These are phyloP conservation scores for Labeo calbasu DNA, from an alignment of 2,797 vertebrate species.

Conservation along the genomic window DNA sequence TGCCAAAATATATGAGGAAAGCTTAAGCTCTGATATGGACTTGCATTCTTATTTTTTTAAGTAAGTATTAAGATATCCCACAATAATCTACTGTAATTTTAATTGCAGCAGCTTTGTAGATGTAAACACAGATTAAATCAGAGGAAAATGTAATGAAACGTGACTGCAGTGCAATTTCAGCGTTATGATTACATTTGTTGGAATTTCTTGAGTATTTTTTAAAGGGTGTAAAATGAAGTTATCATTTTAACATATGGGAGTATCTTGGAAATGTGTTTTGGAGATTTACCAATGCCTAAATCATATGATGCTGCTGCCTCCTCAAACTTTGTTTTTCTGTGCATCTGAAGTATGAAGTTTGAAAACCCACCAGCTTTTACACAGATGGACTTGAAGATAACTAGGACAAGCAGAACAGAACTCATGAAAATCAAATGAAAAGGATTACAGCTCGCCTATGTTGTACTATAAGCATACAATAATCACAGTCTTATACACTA, in stretches of 20 bases:
- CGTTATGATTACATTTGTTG: background rate
- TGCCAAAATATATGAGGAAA: background rate
- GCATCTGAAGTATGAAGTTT: background rate
- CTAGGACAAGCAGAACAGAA: slow-evolving; percentile 27
- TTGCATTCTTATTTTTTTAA: slow-evolving; percentile 3
- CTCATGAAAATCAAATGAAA: slow-evolving; percentile 20
- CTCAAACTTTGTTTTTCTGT: background rate
- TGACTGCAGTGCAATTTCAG: background rate
- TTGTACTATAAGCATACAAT: background rate
- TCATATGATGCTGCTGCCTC: background rate
- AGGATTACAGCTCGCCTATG: slow-evolving; percentile 13
- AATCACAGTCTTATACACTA: background rate
- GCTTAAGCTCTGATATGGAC: background rate
- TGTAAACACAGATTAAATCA: slow-evolving; percentile 46
- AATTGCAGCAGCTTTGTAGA: slow-evolving; percentile 13
- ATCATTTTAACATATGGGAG: background rate
- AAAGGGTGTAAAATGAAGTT: background rate
- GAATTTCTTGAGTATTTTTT: background rate
- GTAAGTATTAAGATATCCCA: background rate
- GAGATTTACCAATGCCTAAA: background rate
- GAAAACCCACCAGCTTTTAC: background rate
- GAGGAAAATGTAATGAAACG: slow-evolving; percentile 34
- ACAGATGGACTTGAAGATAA: slow-evolving; percentile 21
- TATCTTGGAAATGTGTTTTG: background rate
- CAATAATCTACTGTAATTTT: background rate